Conservation (phyloP, 37 sponge, comb jelly and placozoan species). For the Mnemiopsis leidyi region DNA sequence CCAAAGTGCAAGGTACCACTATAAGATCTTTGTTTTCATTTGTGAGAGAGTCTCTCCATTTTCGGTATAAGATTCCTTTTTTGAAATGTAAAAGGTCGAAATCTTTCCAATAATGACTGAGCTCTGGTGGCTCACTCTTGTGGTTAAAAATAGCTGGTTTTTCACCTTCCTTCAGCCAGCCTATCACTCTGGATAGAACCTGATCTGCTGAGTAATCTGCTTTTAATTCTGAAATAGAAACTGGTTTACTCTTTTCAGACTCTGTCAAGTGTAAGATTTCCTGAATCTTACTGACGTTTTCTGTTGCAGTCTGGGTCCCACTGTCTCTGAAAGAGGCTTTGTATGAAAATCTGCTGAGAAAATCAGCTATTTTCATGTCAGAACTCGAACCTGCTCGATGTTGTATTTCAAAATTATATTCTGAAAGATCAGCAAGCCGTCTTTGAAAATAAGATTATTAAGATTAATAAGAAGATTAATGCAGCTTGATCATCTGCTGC, state of each 20-base stretch:
- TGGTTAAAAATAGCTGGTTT: conserved; percentile 16
- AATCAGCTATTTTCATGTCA: conserved; percentile 57
- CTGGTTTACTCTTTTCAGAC: neutral
- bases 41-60: neutral
- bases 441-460: conserved; percentile 12
- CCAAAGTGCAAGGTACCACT: neutral
- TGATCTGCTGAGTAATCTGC: neutral
- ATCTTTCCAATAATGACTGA: conserved; percentile 37
- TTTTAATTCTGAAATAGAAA: neutral
- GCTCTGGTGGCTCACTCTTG: neutral
- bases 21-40: neutral
- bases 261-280: neutral
- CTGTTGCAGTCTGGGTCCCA: conserved; percentile 8
- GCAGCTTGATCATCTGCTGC: no score
- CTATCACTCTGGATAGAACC: neutral
- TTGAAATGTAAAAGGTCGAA: neutral
- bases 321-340: neutral
- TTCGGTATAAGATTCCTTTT: neutral
- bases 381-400: neutral
- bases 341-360: conserved; percentile 29
- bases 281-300: neutral
- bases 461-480: no score
- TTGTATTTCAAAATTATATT: neutral
- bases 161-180: neutral
- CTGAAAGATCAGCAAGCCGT: conserved; percentile 2